Evolutionary conservation across 2,797 vertebrate genomes (phyloP).

Genomic region (Sebastes iracundus): DNA sequence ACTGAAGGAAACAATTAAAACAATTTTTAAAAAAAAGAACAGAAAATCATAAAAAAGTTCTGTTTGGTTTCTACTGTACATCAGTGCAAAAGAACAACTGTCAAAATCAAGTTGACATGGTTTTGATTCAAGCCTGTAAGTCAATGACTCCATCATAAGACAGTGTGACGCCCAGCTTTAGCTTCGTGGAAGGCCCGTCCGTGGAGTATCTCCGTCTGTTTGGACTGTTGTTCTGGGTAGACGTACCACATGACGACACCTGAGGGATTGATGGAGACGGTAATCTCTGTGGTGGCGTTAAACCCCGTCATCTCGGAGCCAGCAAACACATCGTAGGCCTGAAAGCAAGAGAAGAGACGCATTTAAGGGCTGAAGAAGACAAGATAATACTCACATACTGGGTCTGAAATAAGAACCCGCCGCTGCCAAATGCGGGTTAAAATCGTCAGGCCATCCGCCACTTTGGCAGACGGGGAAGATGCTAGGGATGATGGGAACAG

Average conservation of each 20-base stretch:
- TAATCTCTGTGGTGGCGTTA: conserved; percentile 72
- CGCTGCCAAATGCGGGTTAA: too few species aligned
- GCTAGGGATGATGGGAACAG: too few species aligned
- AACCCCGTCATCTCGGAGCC: conserved; percentile 65
- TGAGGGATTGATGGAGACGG: conserved; percentile 83
- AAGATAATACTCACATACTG: not conserved
- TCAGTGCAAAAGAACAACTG: not conserved
- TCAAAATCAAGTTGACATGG: not conserved
- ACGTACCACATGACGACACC: conserved; percentile 91
- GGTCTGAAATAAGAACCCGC: rapidly evolving
- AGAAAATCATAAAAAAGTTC: too few species aligned
- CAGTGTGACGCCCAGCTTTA: not conserved
- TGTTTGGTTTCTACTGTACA: not conserved
- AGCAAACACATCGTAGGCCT: conserved; percentile 84
- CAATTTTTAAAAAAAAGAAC: not conserved
- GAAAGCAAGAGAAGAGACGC: not conserved
- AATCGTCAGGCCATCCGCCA: too few species aligned
- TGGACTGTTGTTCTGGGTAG: not conserved
- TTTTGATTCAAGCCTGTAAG: not conserved
- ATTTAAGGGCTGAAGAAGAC: not conserved
- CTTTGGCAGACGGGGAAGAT: too few species aligned
- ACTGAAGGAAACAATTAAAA: not conserved
- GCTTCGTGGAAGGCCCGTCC: not conserved
- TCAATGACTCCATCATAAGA: conserved; percentile 1
- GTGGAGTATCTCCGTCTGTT: not conserved